Evolutionary conservation across 2,888 invertebrate species (phyloP), one percentile per base, ranked within the genome.

Genomic region (Byasa hedistus): DNA sequence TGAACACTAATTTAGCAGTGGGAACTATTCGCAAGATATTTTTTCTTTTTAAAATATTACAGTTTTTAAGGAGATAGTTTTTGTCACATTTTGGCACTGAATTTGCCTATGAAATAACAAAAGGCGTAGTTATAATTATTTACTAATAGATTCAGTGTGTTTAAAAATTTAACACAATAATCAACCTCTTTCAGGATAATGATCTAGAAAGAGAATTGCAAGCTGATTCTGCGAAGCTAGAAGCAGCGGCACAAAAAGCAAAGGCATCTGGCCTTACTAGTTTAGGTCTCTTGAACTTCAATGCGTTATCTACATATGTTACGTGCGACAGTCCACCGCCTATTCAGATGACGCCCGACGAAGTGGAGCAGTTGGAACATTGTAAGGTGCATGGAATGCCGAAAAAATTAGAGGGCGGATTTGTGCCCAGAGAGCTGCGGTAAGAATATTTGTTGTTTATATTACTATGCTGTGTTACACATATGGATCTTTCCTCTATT

Each of bases 321-420:
- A 94, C 95, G 44, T 96, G 96, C 74, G 96, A 96, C 79, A 96
- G 96, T 73, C 96, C 96, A 0, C 95, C 96, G 54, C 96, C 96
- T 0, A 92, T 96, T 75, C 95, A 96, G 77, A 95, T 96, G 92
- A 94, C 96, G 0, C 93, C 94, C 0, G 96, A 96, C 36, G 97
- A 97, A 80, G 92, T 95, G 72, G 93, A 93, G 0, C 95, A 96
- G 76, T 79, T 97, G 65, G 96, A 96, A 73, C 91, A 93, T 69
- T 93, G 95, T 63, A 95, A 95, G 76, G 82, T 93, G 36, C 93
- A 95, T 63, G 96, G 96, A 0, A 86, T 96, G 73, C 96, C 96
- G 0, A 93, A 94, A 70, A 93, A 94, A 32, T 85, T 94, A 0
- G 94, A 94, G 36, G 93, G 94, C 1, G 94, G 94, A 68, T 95